Evolutionary conservation across 2,888 invertebrate species (phyloP).

Genomic region (Tethea ocularis): DNA sequence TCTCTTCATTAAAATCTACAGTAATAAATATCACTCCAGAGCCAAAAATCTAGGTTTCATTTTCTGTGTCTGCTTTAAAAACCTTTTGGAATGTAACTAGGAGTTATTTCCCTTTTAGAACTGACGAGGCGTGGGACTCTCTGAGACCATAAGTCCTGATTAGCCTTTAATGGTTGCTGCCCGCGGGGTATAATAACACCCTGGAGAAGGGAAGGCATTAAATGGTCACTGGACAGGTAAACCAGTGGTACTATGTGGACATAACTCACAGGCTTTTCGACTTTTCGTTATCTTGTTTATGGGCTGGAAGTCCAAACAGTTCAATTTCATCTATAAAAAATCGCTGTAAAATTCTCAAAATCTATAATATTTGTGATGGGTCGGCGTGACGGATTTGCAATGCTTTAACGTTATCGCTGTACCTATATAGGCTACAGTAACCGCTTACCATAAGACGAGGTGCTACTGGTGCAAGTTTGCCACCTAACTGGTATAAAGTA

Average conservation of each 20-base stretch:
- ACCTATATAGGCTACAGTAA: too few species aligned
- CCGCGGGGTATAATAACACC: conserved; percentile 34
- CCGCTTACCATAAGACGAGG: too few species aligned
- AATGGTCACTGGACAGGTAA: conserved; percentile 50
- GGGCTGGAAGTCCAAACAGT: background rate
- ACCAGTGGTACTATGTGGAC: conserved; percentile 14
- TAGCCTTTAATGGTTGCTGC: conserved; percentile 53
- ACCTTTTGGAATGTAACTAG: conserved; percentile 9
- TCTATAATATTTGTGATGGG: too few species aligned
- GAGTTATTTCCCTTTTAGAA: conserved; percentile 32
- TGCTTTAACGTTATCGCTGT: too few species aligned
- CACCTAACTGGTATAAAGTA: too few species aligned
- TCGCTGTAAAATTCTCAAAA: too few species aligned
- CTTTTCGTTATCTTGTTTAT: background rate
- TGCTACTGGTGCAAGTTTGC: too few species aligned
- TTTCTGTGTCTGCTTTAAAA: background rate
- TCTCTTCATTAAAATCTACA: background rate
- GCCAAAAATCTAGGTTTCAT: background rate
- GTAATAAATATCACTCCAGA: background rate
- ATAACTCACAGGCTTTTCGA: conserved; percentile 11
- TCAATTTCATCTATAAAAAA: too few species aligned
- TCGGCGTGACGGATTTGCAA: too few species aligned
- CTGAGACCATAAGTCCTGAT: conserved; percentile 57
- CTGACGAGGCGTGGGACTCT: conserved; percentile 33
- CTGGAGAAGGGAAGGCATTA: conserved; percentile 48